Conservation (phyloP, 2,113 vertebrate species). For the Rhinoderma darwinii region DNA sequence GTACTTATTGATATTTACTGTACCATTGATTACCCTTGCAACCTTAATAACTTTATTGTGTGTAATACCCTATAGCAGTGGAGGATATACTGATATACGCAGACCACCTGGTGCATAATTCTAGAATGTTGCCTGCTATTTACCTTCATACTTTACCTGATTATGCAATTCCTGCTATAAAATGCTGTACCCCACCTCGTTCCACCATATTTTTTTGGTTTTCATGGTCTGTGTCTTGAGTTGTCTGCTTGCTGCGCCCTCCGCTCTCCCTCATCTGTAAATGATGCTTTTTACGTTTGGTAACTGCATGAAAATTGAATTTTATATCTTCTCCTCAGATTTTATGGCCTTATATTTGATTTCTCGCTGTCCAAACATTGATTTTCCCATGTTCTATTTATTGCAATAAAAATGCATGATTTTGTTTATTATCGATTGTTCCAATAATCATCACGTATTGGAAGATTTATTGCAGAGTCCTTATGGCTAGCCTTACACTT, state of each 20-base stretch:
- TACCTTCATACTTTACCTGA: not conserved
- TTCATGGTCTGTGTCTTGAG: not conserved
- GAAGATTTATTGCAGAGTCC: not conserved
- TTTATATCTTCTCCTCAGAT: not conserved
- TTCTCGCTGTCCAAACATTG: not conserved
- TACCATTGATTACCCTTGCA: no score
- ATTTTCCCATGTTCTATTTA: not conserved
- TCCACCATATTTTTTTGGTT: not conserved
- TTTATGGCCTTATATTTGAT: not conserved
- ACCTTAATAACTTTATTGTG: no score
- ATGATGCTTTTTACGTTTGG: not conserved
- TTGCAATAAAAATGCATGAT: not conserved
- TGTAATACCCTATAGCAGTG: not conserved
- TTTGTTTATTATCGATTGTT: not conserved
- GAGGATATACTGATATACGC: not conserved
- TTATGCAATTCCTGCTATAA: not conserved
- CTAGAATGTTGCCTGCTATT: not conserved
- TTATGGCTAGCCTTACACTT: not conserved
- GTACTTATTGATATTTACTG: no score
- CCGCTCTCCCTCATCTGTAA: not conserved
- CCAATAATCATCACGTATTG: not conserved
- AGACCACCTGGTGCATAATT: not conserved
- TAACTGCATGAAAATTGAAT: not conserved
- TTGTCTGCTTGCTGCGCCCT: not conserved
- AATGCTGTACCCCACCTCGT: not conserved